phyloP scores from a whole-genome alignment of 2,888 invertebrate genomes.

The Drosophila borborema region DNA sequence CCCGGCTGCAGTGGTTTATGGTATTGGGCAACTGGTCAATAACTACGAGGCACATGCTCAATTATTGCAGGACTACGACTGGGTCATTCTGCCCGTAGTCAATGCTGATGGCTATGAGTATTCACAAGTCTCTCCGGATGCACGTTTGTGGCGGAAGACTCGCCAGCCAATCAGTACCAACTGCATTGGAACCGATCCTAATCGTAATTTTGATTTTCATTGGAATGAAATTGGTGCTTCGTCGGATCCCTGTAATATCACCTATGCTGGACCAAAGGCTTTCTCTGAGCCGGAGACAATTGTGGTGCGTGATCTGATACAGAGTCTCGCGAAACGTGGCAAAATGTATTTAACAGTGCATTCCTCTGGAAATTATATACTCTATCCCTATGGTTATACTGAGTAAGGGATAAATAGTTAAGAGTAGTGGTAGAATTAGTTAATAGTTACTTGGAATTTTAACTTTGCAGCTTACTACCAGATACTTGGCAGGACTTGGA shows the following conservation, averaged over 20 bases:
- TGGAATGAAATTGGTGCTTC: conserved; percentile 85
- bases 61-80: conserved; percentile 87
- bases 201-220: conserved; percentile 88
- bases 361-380: conserved; percentile 71
- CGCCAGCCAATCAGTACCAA: conserved; percentile 77
- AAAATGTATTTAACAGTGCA: conserved; percentile 84
- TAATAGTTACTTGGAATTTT: background rate
- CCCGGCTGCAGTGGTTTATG: conserved; percentile 86
- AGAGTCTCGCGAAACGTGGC: conserved; percentile 83
- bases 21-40: conserved; percentile 87
- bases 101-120: conserved; percentile 91
- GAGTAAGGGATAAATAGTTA: conserved; percentile 45
- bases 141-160: conserved; percentile 86
- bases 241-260: conserved; percentile 86
- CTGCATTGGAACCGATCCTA: conserved; percentile 87
- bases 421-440: too few relatives aligned
- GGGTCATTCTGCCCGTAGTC: conserved; percentile 88
- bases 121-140: conserved; percentile 82
- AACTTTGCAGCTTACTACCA: conserved; percentile 77
- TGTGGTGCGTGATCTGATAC: conserved; percentile 86
- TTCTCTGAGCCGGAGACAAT: conserved; percentile 88
- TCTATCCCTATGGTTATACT: conserved; percentile 79
- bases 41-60: conserved; percentile 83
- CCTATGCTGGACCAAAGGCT: conserved; percentile 87
- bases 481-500: conserved; percentile 84